Evolutionary conservation across 2,797 vertebrate genomes (phyloP), one percentile per base, ranked within the genome.

Genomic region (Poeciliopsis gracilis): DNA sequence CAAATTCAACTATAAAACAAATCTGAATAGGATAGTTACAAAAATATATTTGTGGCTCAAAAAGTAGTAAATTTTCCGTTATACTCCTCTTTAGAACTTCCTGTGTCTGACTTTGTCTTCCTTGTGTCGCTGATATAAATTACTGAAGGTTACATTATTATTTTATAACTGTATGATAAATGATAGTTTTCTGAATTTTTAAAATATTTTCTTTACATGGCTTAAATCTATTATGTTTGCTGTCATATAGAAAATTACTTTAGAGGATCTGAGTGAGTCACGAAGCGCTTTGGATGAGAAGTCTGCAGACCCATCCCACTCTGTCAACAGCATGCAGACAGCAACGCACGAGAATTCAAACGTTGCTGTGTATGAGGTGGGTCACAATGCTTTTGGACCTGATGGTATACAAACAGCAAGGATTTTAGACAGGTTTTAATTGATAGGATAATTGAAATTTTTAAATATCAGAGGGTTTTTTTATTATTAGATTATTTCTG

Each of bases 331-430:
- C 77, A 75, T 94, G 23, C 92, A 89, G 12, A 92, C 88, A 11
- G 94, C 90, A 53, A 97, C 95, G 20, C 95, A 97, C 0, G 97
- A 98, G 88, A 97, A 94, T 33, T 97, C 97, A 77, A 98, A 95
- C 0, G 95, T 97, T 70, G 97, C 96, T 0, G 94, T 98, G 76
- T 97, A 97, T 43, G 96, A 99, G 96, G 97, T 97, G 90, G 16
- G 77, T 73, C 5, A n/a, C 69, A 46, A 11, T 23, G 7, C n/a
- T 41, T 25, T 8, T 51, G 33, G 43, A 4, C 28, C 23, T 4
- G 2, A 5, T 4, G 20, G 2, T 25, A 38, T 20, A 20, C 20
- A 25, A 61, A 38, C 20, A 36, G 10, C 12, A 53, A 11, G 3
- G 8, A 51, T 63, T 49, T 47, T n/a, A 67, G 36, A 30, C 15